Base-by-base conservation (phyloP, 2,797 vertebrate species). In the Gallinago nigripennis region DNA sequence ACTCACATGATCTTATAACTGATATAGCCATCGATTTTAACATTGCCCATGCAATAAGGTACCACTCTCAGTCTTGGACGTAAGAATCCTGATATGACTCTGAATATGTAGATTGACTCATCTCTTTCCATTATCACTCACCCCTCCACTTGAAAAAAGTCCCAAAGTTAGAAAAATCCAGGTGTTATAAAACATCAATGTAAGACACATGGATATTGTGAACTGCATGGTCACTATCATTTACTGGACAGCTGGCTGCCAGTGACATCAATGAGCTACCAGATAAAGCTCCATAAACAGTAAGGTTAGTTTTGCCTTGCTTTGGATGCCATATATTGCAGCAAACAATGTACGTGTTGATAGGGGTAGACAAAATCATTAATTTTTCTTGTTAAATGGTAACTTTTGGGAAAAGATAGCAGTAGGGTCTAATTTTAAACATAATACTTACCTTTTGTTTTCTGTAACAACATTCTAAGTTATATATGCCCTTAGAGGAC, bases 291-390 rank as follows among this genome's bases (percentile, higher is more conserved):
- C 6, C 24, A 6, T 20, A 24, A 87, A 2, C 12, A 77, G 3
- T 11, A 61, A 8, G 39, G 23, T 66, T 79, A 72, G 14, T 30
- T 68, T 77, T 94, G n/a, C n/a, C 48, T 78, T 73, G 41, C 16
- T 88, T 73, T 73, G 72, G 35, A 23, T 80, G 41, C 16, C 33
- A 41, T 21, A 15, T 75, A 16, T n/a, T 57, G 50, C 54, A 88
- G 43, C 16, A 70, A 92, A 43, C 46, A 37, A 61, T 23, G 2
- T 9, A 41, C 21, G 25, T 84, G 23, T 65, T 92, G 57, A 46
- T 90, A 86, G 91, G 78, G 91, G 72, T 24, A 76, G 70, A 61
- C 12, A 72, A 93, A 91, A 41, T 9, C 93, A 81, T 89, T 28
- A 5, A 5, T 48, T 58, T 80, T 93, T 92, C 51, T 89, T 75